Percentiles rank a stretch among this genome's conserved stretches.
Evolutionary conservation across 1,140 invertebrate genomes (phyloP).

Genomic region (Hydropsyche tenuis): DNA sequence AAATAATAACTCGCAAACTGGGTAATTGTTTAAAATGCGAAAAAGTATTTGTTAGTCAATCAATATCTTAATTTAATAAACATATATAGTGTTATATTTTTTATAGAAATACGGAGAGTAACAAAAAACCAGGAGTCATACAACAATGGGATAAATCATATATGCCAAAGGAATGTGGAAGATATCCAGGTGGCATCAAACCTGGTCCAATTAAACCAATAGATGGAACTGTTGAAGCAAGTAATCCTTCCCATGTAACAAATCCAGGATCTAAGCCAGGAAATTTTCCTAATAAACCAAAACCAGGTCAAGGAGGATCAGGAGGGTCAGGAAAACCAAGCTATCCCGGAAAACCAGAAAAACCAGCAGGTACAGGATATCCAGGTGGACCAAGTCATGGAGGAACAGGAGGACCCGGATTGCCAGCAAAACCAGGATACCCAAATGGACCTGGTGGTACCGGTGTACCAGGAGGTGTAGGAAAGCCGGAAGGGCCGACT

Average conservation of each 20-base stretch:
- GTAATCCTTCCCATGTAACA: constrained; percentile 18
- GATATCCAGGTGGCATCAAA: constrained; percentile 54
- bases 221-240: constrained; percentile 51
- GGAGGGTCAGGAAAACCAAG: constrained; percentile 39
- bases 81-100: too few species aligned
- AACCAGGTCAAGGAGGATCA: constrained; percentile 29
- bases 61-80: too few species aligned
- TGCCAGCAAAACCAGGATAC: constrained; percentile 1
- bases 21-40: too few species aligned
- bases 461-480: constrained; percentile 45
- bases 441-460: constrained; percentile 47
- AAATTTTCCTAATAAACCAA: constrained; percentile 4
- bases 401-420: constrained; percentile 46
- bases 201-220: constrained; percentile 25
- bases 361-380: neutral
- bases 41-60: too few species aligned
- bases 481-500: too few species aligned
- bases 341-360: constrained; percentile 48
- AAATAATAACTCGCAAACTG: constrained; percentile 11
- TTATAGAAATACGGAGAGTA: too few species aligned
- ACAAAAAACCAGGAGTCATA: too few species aligned
- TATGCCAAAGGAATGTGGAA: constrained; percentile 68
- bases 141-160: constrained; percentile 68
- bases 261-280: constrained; percentile 33
- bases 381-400: constrained; percentile 37